Evolutionary conservation across 2,888 invertebrate genomes (phyloP).

Genomic region (Drosophila crucigera): DNA sequence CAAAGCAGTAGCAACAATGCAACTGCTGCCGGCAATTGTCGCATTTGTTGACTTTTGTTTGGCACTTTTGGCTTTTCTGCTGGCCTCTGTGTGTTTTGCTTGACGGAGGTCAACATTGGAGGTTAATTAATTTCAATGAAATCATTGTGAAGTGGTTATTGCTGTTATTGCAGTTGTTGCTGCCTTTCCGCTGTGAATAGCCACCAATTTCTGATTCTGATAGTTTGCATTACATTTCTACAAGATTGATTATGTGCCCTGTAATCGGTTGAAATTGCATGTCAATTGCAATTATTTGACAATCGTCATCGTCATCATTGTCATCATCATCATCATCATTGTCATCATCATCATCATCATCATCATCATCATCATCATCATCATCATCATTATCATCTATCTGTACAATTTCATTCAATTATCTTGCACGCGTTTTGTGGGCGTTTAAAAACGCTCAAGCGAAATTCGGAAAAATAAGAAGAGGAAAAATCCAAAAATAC

Average conservation of each 20-base stretch:
- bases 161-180: neutral
- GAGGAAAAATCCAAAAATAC: neutral
- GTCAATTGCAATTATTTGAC: constrained; percentile 9
- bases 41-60: constrained; percentile 26
- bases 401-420: constrained; percentile 6
- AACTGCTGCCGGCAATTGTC: constrained; percentile 46
- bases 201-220: neutral
- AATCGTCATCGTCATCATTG: constrained; percentile 14
- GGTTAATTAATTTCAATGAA: constrained; percentile 79
- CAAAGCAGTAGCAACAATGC: constrained; percentile 33
- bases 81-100: constrained; percentile 34
- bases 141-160: constrained; percentile 55
- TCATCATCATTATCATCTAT: constrained; percentile 11
- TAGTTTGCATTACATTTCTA: neutral
- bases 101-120: constrained; percentile 58
- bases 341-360: constrained; percentile 13
- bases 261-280: neutral
- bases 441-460: constrained; percentile 18
- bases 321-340: constrained; percentile 12
- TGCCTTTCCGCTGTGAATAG: neutral
- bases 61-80: constrained; percentile 41
- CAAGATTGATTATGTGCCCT: neutral
- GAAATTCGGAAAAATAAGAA: neutral
- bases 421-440: constrained; percentile 9
- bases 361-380: constrained; percentile 14